Evolutionary conservation across 2,888 invertebrate genomes (phyloP), one percentile per base, ranked within the genome.

Genomic region (Heliconius cydno): DNA sequence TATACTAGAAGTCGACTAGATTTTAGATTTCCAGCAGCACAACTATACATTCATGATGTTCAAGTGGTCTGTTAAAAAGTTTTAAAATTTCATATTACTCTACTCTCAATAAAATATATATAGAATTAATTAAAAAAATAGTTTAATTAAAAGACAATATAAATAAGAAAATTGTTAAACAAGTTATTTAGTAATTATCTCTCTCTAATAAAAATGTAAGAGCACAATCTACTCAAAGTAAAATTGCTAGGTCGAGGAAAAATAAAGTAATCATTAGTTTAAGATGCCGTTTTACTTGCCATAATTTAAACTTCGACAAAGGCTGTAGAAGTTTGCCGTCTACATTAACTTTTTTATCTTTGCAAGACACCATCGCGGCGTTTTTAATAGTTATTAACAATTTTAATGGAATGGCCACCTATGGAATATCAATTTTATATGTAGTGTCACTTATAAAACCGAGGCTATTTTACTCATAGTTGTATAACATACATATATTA

Each of bases 221-320:
- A 72, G 52, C 22, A 57, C 22, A n/a, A 25, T 38, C 30, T 7
- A 34, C n/a, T 63, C 46, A n/a, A 75, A 76, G 19, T 63, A 46
- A 75, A 75, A 79, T 38, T 66, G 65, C n/a, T 34, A 73, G 65
- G 66, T 65, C 65, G 15, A 66, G 22, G 67, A 67, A 60, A 78
- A 66, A 52, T 72, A 68, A 78, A 80, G 78, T 66, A 75, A 76
- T 78, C 76, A 68, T 79, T 81, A 77, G 74, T 76, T 81, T 74
- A 72, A 79, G 78, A 30, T 38, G 68, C 46, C 79, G 79, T 77
- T 73, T 79, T 79, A 63, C 76, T 81, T 79, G 79, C 76, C 79
- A 81, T 81, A 81, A 79, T 81, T 77, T 79, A 79, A 81, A 81
- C 81, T 81, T 81, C 73, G 68, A 79, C 81, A 81, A 78, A 81